Conservation (phyloP, 2,113 vertebrate genomes). For the Nyctibius bracteatus region DNA sequence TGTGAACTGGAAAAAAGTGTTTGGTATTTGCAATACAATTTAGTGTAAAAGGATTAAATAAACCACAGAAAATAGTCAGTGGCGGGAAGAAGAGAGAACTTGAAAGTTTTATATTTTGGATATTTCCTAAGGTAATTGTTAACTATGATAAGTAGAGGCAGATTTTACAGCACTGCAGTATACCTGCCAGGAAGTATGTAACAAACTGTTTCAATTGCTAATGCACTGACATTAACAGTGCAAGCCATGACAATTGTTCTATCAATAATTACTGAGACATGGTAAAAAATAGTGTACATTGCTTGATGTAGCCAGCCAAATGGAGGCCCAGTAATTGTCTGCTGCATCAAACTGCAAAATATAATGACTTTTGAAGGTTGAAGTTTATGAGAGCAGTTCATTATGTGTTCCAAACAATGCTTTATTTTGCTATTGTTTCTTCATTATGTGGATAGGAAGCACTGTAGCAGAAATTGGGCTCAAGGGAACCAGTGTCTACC, state of each 20-base stretch:
- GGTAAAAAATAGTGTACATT: not conserved
- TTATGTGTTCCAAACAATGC: constrained; percentile 74
- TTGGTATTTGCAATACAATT: not conserved
- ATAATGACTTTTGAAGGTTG: constrained; percentile 78
- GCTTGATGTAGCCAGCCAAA: constrained; percentile 51
- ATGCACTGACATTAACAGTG: constrained; percentile 55
- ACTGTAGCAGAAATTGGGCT: constrained; percentile 82
- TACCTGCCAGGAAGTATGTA: constrained; percentile 50
- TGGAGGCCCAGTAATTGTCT: constrained; percentile 68
- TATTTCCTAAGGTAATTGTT: constrained; percentile 5
- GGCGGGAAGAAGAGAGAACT: not conserved
- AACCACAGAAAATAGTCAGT: not conserved
- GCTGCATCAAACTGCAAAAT: constrained; percentile 70
- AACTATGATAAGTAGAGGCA: not conserved
- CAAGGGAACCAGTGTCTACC: constrained; percentile 81
- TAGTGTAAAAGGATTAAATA: not conserved
- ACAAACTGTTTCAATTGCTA: constrained; percentile 58
- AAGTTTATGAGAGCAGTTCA: constrained; percentile 76
- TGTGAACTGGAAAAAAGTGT: not conserved
- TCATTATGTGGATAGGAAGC: constrained; percentile 70
- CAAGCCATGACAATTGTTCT: constrained; percentile 49
- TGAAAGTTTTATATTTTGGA: not conserved
- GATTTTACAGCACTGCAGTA: not conserved
- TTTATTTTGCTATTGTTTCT: constrained; percentile 76
- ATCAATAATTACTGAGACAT: constrained; percentile 72